phyloP scores from a whole-genome alignment of 2,888 invertebrate species.

The Gymnocheta viridis region DNA sequence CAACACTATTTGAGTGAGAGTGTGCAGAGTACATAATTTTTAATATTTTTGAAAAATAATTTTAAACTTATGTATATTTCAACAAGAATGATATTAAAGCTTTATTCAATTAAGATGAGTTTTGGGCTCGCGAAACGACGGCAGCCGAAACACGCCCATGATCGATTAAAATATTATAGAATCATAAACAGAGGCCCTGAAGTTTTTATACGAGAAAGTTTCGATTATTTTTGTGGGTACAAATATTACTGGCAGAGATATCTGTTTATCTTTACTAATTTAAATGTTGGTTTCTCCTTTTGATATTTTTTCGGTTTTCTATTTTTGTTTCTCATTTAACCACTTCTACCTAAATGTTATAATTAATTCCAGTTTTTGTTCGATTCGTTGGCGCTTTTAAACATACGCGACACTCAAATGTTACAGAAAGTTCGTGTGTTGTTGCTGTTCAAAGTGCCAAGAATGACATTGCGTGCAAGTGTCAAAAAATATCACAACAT shows the following conservation, averaged over 20 bases:
- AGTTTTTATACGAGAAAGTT: no score
- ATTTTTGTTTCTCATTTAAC: constrained; percentile 25
- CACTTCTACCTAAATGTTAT: constrained; percentile 74
- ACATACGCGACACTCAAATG: constrained; percentile 37
- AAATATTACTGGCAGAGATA: constrained; percentile 14
- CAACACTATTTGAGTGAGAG: no score
- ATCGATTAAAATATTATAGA: no score
- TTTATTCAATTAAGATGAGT: no score
- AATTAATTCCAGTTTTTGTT: constrained; percentile 77
- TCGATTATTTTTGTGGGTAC: background rate
- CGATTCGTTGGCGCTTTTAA: constrained; percentile 54
- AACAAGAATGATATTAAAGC: no score
- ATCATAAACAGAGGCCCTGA: no score
- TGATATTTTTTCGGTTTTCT: constrained; percentile 14
- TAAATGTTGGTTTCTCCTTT: constrained; percentile 34
- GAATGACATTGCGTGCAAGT: constrained; percentile 79
- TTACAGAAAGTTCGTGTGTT: constrained; percentile 72
- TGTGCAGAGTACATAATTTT: no score
- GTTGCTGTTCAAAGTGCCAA: constrained; percentile 56
- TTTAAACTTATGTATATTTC: no score
- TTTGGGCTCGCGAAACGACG: no score
- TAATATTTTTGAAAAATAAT: no score
- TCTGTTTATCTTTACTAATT: constrained; percentile 14
- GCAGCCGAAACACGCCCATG: no score
- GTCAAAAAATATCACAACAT: constrained; percentile 82